Evolutionary conservation across 1,140 invertebrate species (phyloP).

Genomic region (Pseudomyrmex dendroicus): DNA sequence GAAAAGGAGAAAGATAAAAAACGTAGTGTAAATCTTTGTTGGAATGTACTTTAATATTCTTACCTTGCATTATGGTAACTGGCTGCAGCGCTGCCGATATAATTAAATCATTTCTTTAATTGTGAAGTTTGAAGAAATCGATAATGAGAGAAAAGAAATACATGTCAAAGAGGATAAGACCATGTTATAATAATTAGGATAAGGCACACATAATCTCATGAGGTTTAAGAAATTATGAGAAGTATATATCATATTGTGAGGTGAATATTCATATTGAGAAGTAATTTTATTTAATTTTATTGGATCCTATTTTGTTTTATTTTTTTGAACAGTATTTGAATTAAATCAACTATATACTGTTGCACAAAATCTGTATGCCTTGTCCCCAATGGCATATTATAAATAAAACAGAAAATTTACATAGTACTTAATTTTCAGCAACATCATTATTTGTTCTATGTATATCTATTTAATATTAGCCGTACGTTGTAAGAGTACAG

Average conservation of each 20-base stretch:
- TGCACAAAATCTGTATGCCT: constrained; percentile 58
- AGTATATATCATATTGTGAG: background rate
- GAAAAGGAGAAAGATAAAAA: constrained; percentile 77
- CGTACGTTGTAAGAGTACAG: background rate
- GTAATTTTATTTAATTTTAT: no score
- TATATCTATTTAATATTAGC: constrained; percentile 5
- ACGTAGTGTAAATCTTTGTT: constrained; percentile 83
- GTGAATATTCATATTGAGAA: no score
- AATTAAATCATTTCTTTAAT: constrained; percentile 86
- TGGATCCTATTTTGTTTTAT: background rate
- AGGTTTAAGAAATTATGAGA: constrained; percentile 12
- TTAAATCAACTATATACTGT: background rate
- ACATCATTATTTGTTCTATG: constrained; percentile 37
- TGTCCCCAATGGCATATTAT: constrained; percentile 54
- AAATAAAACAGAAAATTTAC: constrained; percentile 55
- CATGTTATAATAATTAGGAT: constrained; percentile 63
- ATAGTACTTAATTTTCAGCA: constrained; percentile 46
- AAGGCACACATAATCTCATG: constrained; percentile 64
- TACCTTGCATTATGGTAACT: constrained; percentile 86
- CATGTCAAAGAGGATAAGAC: constrained; percentile 61
- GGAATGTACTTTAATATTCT: constrained; percentile 85
- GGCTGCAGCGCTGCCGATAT: constrained; percentile 86
- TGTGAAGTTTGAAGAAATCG: constrained; percentile 80
- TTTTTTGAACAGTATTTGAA: background rate
- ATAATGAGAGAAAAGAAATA: constrained; percentile 71